A percentile compares a stretch with the other conserved stretches of the same genome.
These are phyloP conservation scores for Nomia melanderi DNA, from an alignment of 1,140 invertebrate genomes.

Conservation along the genomic window DNA sequence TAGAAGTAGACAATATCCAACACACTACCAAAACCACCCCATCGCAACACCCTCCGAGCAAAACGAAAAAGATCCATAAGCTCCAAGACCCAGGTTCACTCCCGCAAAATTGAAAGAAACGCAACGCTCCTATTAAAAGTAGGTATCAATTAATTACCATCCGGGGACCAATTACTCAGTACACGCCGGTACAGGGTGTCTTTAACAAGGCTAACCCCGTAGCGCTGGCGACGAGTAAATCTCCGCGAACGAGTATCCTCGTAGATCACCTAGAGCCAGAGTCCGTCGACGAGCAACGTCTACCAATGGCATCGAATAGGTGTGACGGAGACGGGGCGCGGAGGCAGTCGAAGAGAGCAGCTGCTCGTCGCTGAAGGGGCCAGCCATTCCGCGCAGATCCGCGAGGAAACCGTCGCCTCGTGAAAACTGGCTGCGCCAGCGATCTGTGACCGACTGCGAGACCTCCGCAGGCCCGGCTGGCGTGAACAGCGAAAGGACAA, in stretches of 20 bases:
- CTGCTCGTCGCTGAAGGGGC: slow-evolving; percentile 12
- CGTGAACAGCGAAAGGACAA: slow-evolving; percentile 59
- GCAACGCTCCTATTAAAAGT: background rate
- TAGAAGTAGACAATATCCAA: no score
- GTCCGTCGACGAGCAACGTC: no score
- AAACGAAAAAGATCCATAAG: no score
- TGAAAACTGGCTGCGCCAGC: slow-evolving; percentile 29
- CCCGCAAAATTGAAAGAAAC: background rate
- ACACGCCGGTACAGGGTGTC: background rate
- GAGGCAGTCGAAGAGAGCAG: slow-evolving; percentile 25
- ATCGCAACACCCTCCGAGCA: no score
- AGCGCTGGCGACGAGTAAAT: background rate
- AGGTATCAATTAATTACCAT: background rate
- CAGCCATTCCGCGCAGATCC: slow-evolving; percentile 11
- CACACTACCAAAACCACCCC: no score
- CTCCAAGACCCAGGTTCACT: no score
- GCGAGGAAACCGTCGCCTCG: background rate
- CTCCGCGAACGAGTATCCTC: background rate
- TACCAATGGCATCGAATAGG: no score
- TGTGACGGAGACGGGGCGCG: no score
- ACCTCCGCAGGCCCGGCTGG: background rate
- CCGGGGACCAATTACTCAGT: background rate
- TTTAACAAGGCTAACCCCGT: background rate
- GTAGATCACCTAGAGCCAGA: background rate
- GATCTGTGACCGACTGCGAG: slow-evolving; percentile 46